phyloP scores from a whole-genome alignment of 2,797 vertebrate species.

The Coendou prehensilis region DNA sequence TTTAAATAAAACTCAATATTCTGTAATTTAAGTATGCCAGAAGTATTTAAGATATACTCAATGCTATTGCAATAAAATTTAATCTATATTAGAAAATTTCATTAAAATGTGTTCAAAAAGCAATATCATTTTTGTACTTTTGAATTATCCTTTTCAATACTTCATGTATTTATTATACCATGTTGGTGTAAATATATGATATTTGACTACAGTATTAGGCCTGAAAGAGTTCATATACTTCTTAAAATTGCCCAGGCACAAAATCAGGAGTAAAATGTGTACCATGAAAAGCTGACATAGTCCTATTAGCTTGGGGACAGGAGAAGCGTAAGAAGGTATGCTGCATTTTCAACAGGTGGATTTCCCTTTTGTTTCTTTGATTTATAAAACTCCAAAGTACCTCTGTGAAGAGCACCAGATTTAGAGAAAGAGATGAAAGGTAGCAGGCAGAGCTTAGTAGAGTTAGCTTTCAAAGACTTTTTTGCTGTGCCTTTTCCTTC shows the following conservation, averaged over 20 bases:
- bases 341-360: constrained; percentile 21
- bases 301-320: not conserved
- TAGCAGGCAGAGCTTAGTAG: constrained; percentile 40
- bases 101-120: constrained; percentile 39
- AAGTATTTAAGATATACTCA: not conserved
- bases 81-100: constrained; percentile 15
- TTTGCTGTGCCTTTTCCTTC: constrained; percentile 51
- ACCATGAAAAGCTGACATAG: not conserved
- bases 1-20: constrained; percentile 43
- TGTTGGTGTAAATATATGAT: not conserved
- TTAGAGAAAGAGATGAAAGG: constrained; percentile 68
- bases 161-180: not conserved
- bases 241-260: not conserved
- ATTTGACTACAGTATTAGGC: not conserved
- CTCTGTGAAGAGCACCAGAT: constrained; percentile 58
- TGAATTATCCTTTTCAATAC: not conserved
- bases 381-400: constrained; percentile 54
- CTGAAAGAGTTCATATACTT: not conserved
- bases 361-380: constrained; percentile 68
- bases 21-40: not conserved
- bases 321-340: not conserved
- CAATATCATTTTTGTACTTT: not conserved
- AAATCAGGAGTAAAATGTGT: not conserved
- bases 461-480: constrained; percentile 59
- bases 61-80: not conserved